These are phyloP conservation scores for Meliscaeva auricollis DNA, from an alignment of 2,888 invertebrate species.

Conservation along the genomic window DNA sequence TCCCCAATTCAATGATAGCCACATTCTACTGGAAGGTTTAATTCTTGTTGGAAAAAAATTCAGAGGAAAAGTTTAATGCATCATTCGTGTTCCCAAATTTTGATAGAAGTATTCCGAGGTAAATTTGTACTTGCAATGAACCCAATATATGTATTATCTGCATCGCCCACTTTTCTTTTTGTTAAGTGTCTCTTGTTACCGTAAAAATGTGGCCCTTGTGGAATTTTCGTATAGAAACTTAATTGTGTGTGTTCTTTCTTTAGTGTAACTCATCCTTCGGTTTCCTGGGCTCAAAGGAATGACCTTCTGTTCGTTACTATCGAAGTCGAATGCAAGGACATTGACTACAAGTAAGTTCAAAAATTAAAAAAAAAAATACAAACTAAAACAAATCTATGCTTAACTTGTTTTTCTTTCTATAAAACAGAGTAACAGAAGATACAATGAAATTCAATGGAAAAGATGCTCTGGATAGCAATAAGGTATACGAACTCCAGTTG, in stretches of 20 bases:
- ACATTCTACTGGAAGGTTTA: no score
- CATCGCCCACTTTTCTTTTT: no score
- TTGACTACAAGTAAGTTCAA: slow-evolving; percentile 89
- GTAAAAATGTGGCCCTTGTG: no score
- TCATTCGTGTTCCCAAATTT: no score
- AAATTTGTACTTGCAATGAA: no score
- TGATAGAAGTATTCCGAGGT: no score
- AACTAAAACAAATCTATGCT: no score
- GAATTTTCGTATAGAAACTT: background rate
- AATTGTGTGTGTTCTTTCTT: background rate
- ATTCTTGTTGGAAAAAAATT: no score
- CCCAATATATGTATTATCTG: no score
- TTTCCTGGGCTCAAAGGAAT: slow-evolving; percentile 97
- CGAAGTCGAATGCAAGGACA: slow-evolving; percentile 95
- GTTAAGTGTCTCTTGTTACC: no score
- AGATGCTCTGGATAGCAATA: slow-evolving; percentile 91
- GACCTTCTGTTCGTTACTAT: slow-evolving; percentile 94
- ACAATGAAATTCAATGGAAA: slow-evolving; percentile 93
- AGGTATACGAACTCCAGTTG: slow-evolving; percentile 94
- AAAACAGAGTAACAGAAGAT: slow-evolving; percentile 87
- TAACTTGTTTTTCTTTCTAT: slow-evolving; percentile 1
- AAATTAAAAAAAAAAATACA: slow-evolving; percentile 77
- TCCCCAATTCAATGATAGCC: no score
- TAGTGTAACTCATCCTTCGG: slow-evolving; percentile 88
- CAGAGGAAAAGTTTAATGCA: no score